Evolutionary conservation across 2,888 invertebrate species (phyloP), one percentile per base, ranked within the genome.

Genomic region (Omphaloscelis lunosa): DNA sequence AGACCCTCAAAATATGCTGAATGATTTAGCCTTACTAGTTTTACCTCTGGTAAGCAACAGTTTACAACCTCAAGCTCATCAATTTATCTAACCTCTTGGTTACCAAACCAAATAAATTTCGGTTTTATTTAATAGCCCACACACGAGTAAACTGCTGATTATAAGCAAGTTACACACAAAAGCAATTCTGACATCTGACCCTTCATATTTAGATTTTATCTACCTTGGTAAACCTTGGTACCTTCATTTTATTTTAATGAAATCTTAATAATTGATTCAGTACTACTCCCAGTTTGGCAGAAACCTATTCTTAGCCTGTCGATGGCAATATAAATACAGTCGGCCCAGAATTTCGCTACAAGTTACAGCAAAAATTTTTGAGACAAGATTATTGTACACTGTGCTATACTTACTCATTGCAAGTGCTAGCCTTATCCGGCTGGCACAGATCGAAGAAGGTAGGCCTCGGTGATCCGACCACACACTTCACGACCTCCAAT

Each of bases 361-460:
- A 45, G 45, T 45, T 15, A 45, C 45, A 45, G 45, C 5, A 15
- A 45, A 15, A 45, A 45, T 0, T 5, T 45, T 0, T 45, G 15
- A 45, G 15, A 45, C 5, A 45, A 45, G 12, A 45, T 15, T 45
- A 15, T 15, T 45, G 15, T 45, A 17, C 17, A 48, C 20, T 51
- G 8, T 0, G 23, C 2, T 62, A 68, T 77, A 92, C 96, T 93
- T 80, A 96, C 96, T 93, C 94, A 84, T 97, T 97, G 90, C 98
- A 98, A 86, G 97, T 97, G 72, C 93, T 97, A 67, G 97, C 97
- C 61, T 93, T 97, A 84, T 97, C 97, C 7, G 98, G 98, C 84
- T 95, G 93, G 92, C 98, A 98, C 1, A 98, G 97, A 87, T 98
- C 97, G 77, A 98, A 97, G 94, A 98, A 98, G 84, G 98, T 98